phyloP scores from a whole-genome alignment of 2,888 invertebrate species.

The Allygus modestus region DNA sequence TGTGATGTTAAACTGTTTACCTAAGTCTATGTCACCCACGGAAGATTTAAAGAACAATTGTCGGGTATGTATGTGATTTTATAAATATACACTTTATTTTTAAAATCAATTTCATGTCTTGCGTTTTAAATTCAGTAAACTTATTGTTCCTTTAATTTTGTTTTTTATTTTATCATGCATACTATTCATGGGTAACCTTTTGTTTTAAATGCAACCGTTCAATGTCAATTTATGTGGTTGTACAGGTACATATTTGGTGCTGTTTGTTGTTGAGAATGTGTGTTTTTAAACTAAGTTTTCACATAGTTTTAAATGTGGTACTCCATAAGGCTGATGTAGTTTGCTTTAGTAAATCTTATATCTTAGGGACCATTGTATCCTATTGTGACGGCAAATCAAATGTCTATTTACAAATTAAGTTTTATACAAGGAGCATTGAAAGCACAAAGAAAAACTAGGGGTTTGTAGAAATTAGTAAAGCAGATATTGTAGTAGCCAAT shows the following conservation, averaged over 20 bases:
- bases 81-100: too few species aligned
- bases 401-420: neutral
- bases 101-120: too few species aligned
- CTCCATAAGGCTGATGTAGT: conserved; percentile 27
- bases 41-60: neutral
- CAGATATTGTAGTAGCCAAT: too few species aligned
- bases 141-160: too few species aligned
- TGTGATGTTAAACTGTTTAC: neutral
- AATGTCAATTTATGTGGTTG: neutral
- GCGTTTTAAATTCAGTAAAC: too few species aligned
- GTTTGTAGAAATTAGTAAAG: too few species aligned
- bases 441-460: too few species aligned
- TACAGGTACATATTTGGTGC: neutral
- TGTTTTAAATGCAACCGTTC: too few species aligned
- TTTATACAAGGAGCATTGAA: too few species aligned
- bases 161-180: too few species aligned
- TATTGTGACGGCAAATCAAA: neutral
- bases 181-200: too few species aligned
- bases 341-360: neutral
- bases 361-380: conserved; percentile 2
- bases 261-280: neutral
- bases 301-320: neutral
- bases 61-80: too few species aligned
- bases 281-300: neutral
- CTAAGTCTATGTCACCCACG: neutral